Conservation (phyloP, 2,113 vertebrate species). For the Takifugu flavidus region DNA sequence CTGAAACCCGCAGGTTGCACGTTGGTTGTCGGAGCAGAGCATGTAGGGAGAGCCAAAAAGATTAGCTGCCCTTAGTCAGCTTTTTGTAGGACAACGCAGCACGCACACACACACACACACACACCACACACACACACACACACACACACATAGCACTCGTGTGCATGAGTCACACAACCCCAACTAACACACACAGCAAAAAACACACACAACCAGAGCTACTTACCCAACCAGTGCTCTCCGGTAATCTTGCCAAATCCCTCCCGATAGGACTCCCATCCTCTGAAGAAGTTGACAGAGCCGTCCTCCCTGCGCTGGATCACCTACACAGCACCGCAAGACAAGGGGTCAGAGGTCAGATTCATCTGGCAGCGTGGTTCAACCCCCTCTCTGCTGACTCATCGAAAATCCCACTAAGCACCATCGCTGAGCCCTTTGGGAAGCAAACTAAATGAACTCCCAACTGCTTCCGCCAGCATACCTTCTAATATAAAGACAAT, state of each 20-base stretch:
- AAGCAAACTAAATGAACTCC: slow-evolving; percentile 49
- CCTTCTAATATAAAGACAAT: slow-evolving; percentile 52
- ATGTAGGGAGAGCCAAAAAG: no score
- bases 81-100: no score
- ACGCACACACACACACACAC: neutral
- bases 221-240: slow-evolving; percentile 95
- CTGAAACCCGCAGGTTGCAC: no score
- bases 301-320: slow-evolving; percentile 93
- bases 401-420: slow-evolving; percentile 12
- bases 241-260: slow-evolving; percentile 95
- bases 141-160: neutral
- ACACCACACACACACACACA: neutral
- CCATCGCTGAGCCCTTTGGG: slow-evolving; percentile 34
- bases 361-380: slow-evolving; percentile 21
- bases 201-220: slow-evolving; percentile 13
- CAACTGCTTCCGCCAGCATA: slow-evolving; percentile 44
- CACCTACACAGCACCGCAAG: slow-evolving; percentile 74
- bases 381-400: slow-evolving; percentile 41
- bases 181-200: slow-evolving; percentile 7
- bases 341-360: slow-evolving; percentile 28
- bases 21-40: no score
- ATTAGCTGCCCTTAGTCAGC: no score
- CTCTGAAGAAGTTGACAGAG: slow-evolving; percentile 91
- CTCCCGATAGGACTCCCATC: slow-evolving; percentile 91
- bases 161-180: neutral